Evolutionary conservation across 2,888 invertebrate genomes (phyloP).

Genomic region (Elysia crispata): DNA sequence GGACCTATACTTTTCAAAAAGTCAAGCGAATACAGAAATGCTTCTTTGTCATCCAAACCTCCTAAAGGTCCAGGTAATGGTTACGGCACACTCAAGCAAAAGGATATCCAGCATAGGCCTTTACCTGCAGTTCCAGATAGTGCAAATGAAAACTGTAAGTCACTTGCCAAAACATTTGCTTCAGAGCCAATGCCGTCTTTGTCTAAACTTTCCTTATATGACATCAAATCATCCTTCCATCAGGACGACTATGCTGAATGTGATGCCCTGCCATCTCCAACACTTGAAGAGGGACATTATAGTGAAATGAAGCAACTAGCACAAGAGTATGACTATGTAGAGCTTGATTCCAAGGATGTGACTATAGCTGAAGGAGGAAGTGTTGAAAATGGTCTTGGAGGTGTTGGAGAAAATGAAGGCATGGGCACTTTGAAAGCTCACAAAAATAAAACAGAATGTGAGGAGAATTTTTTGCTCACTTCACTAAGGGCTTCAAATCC

Average conservation of each 20-base stretch:
- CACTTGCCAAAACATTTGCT: too few relatives aligned
- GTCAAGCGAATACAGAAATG: constrained; percentile 48
- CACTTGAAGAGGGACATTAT: background rate
- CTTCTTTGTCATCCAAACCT: constrained; percentile 56
- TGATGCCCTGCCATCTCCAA: constrained; percentile 29
- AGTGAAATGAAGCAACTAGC: constrained; percentile 80
- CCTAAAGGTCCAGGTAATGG: constrained; percentile 55
- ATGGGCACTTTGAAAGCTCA: background rate
- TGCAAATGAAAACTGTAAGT: constrained; percentile 54
- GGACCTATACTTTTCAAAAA: constrained; percentile 71
- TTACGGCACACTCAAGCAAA: constrained; percentile 21
- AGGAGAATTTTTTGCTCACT: background rate
- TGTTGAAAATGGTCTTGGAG: background rate
- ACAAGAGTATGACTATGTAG: constrained; percentile 95
- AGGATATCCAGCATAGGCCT: constrained; percentile 83
- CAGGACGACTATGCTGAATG: constrained; percentile 48
- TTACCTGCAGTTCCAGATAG: constrained; percentile 72
- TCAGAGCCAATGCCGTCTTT: constrained; percentile 54
- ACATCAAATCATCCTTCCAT: constrained; percentile 37
- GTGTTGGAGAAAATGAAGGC: background rate
- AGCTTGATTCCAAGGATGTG: constrained; percentile 83
- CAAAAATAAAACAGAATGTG: background rate
- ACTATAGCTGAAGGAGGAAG: background rate
- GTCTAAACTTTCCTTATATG: constrained; percentile 40
- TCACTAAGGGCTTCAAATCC: too few relatives aligned